A percentile compares a stretch with the other conserved stretches of the same genome.
Evolutionary conservation across 2,888 invertebrate species (phyloP).

Genomic region (Teleogryllus oceanicus): DNA sequence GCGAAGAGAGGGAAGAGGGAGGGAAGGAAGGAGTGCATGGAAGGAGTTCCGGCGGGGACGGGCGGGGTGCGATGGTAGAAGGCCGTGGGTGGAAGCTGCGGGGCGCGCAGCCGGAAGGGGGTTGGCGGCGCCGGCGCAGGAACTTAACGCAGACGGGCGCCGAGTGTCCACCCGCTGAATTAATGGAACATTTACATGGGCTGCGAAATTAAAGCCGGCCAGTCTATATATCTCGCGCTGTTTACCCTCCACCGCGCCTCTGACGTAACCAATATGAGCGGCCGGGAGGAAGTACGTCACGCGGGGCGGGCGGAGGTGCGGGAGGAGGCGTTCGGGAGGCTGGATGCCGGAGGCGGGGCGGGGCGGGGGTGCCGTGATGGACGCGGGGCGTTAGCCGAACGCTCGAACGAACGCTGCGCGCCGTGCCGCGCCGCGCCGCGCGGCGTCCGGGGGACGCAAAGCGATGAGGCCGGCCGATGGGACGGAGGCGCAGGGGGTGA

Average conservation of each 20-base stretch:
- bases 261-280: conserved; percentile 1
- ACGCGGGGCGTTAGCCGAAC: not conserved
- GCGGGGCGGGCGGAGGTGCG: not conserved
- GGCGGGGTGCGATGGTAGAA: too few species aligned
- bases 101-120: not conserved
- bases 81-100: too few species aligned
- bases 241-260: not conserved
- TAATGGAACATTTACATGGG: conserved; percentile 18
- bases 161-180: not conserved
- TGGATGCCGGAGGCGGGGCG: not conserved
- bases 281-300: not conserved
- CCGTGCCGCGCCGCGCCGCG: not conserved
- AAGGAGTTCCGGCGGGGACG: too few species aligned
- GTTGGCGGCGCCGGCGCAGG: not conserved
- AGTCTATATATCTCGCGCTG: not conserved
- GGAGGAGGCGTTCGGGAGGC: not conserved
- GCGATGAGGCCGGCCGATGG: not conserved
- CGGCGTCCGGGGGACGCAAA: not conserved
- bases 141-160: not conserved
- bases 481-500: not conserved
- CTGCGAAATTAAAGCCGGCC: not conserved
- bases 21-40: too few species aligned
- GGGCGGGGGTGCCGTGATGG: not conserved
- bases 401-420: not conserved
- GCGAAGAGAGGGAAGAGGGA: too few species aligned